Base-by-base conservation (phyloP, 2,797 vertebrate genomes). In the Bradypus variegatus region DNA sequence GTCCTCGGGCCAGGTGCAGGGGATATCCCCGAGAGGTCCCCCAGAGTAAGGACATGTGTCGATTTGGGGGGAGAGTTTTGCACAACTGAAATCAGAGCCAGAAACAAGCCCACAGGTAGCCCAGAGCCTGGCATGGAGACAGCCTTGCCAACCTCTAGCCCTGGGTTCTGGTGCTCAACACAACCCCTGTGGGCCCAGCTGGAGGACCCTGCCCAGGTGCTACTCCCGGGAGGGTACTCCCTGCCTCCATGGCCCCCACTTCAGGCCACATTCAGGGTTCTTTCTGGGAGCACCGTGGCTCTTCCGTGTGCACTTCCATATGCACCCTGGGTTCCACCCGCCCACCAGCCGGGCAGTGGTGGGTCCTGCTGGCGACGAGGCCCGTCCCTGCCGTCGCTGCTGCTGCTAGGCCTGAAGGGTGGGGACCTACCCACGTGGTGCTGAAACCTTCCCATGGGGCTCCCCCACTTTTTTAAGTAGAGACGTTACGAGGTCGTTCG, bases 91-190 rank as follows among this genome's bases (percentile, higher is more conserved):
- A 53, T 16, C 18, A 50, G 27, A 53, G 29, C 9, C 58, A 23
- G 58, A 23, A 21, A 8, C 23, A 21, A 58, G 58, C 58, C 18
- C 55, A 45, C 41, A 45, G 41, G 41, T 45, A 45, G 41, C 16
- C 55, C 55, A 16, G 53, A 53, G 53, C 27, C 73, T 76, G 73
- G 27, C 11, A 3, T 1, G 48, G 41, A 23, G 12, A 75, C 11
- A 85, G 88, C 76, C 95, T 62, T 4, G 18, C 14, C 69, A 65
- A 64, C 95, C 91, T 91, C 91, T 96, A 70, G 73, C 92, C 95
- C 94, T 83, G 95, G 91, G 95, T 96, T 96, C 95, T 96, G 97
- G 96, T 97, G 96, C 96, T 97, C 93, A 38, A 85, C 88, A 33
- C 31, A 21, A 33, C 27, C 75, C 62, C 92, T 48, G 86, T 2